Conservation (phyloP, 92 coral and sea anemone species). For the Palythoa heliodiscus region DNA sequence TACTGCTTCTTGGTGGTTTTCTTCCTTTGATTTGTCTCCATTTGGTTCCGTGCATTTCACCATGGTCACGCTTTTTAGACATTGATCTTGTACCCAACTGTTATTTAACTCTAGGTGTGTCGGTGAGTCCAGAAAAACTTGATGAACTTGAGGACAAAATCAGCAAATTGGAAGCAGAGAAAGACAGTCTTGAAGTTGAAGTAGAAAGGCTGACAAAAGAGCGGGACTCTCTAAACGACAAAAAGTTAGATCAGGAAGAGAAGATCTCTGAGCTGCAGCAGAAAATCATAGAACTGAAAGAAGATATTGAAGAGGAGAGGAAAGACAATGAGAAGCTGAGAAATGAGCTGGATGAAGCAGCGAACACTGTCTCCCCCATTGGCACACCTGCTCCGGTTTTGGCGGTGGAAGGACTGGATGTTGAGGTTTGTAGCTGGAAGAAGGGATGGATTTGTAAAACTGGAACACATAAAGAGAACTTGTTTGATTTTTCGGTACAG, state of each 20-base stretch:
- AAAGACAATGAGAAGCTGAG: constrained; percentile 74
- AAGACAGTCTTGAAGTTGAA: constrained; percentile 79
- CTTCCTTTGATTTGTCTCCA: too few species aligned
- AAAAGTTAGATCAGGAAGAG: constrained; percentile 60
- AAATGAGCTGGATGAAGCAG: constrained; percentile 78
- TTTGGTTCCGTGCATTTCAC: too few species aligned
- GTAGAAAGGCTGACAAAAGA: constrained; percentile 75
- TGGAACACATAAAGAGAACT: too few species aligned
- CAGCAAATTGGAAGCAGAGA: constrained; percentile 74
- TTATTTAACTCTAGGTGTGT: constrained; percentile 56
- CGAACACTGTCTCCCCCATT: constrained; percentile 59
- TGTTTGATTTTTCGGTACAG: too few species aligned
- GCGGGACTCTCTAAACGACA: constrained; percentile 70
- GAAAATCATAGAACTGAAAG: constrained; percentile 59
- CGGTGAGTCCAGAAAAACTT: constrained; percentile 69
- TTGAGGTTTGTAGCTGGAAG: constrained; percentile 59
- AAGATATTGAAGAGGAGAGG: constrained; percentile 64
- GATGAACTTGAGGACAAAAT: constrained; percentile 95
- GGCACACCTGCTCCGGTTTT: constrained; percentile 50
- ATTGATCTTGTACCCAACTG: not conserved
- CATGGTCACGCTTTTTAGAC: too few species aligned
- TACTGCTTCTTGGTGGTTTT: too few species aligned
- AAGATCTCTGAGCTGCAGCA: constrained; percentile 57
- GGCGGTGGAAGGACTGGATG: constrained; percentile 75
- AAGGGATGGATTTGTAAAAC: not conserved